phyloP scores from a whole-genome alignment of 2,113 vertebrate genomes.

The Syngnathus typhle region DNA sequence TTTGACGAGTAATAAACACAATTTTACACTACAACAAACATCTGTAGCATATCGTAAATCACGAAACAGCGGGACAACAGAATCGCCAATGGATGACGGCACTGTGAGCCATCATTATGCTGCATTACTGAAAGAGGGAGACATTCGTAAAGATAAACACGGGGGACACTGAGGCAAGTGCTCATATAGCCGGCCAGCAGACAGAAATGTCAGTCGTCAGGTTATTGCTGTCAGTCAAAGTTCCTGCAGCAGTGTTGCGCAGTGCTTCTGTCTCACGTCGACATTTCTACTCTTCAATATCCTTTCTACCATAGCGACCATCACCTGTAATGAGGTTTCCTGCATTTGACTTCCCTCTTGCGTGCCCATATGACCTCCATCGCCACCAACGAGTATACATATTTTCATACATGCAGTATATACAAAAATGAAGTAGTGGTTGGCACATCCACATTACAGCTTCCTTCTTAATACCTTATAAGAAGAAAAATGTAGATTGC shows the following conservation, averaged over 20 bases:
- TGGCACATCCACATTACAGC: too few relatives aligned
- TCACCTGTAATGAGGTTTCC: background rate
- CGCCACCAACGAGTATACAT: background rate
- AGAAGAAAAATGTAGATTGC: too few relatives aligned
- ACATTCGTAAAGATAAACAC: background rate
- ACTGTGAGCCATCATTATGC: slow-evolving; percentile 28
- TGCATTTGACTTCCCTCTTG: slow-evolving; percentile 5
- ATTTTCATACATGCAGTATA: background rate
- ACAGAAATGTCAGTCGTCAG: slow-evolving; percentile 19
- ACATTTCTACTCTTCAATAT: slow-evolving; percentile 5
- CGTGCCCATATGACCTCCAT: slow-evolving; percentile 11
- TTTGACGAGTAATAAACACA: slow-evolving; percentile 14
- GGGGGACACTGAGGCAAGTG: slow-evolving; percentile 37
- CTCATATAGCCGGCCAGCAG: slow-evolving; percentile 15
- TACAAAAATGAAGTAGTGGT: background rate
- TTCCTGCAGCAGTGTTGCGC: slow-evolving; percentile 53
- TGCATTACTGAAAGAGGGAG: slow-evolving; percentile 44
- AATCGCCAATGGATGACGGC: background rate
- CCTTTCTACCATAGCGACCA: slow-evolving; percentile 1
- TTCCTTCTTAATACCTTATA: too few relatives aligned
- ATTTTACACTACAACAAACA: slow-evolving; percentile 4
- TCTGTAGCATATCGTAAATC: background rate
- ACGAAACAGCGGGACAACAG: background rate
- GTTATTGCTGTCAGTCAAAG: slow-evolving; percentile 44
- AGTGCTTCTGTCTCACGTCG: slow-evolving; percentile 44